Percentiles rank a stretch among this genome's conserved stretches.
These are phyloP conservation scores for Pavo muticus DNA, from an alignment of 2,113 vertebrate species.

Conservation along the genomic window DNA sequence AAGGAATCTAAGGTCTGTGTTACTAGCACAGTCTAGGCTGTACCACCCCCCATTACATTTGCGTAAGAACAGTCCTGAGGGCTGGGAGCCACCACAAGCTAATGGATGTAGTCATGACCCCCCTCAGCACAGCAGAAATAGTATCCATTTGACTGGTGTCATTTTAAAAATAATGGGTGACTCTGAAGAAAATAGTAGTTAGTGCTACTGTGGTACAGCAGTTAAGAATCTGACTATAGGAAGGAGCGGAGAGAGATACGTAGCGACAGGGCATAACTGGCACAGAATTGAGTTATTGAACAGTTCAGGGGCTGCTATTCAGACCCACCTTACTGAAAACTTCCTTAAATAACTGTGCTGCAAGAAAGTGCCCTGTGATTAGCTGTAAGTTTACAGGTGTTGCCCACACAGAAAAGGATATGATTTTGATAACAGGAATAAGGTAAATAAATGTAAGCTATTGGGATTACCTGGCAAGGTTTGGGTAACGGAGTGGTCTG, in stretches of 20 bases:
- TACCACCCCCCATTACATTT: background rate
- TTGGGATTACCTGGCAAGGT: background rate
- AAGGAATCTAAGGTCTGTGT: background rate
- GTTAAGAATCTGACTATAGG: background rate
- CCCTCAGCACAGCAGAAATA: background rate
- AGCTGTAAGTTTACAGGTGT: background rate
- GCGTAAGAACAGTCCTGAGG: background rate
- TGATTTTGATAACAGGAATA: background rate
- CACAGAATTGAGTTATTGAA: background rate
- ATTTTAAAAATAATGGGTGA: background rate
- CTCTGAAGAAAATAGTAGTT: background rate
- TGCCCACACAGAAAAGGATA: fast-evolving
- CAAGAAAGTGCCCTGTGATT: background rate
- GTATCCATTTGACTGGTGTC: background rate
- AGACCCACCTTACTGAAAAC: background rate
- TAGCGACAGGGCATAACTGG: background rate
- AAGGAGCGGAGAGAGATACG: background rate
- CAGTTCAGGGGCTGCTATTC: background rate
- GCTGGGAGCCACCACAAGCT: background rate
- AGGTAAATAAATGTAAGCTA: background rate
- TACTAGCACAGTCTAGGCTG: background rate
- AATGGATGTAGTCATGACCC: background rate
- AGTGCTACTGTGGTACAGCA: background rate
- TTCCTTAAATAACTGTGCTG: background rate
- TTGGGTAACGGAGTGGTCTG: background rate